Evolutionary conservation across 2,888 invertebrate genomes (phyloP).

Genomic region (Caenorhabditis imperialis): DNA sequence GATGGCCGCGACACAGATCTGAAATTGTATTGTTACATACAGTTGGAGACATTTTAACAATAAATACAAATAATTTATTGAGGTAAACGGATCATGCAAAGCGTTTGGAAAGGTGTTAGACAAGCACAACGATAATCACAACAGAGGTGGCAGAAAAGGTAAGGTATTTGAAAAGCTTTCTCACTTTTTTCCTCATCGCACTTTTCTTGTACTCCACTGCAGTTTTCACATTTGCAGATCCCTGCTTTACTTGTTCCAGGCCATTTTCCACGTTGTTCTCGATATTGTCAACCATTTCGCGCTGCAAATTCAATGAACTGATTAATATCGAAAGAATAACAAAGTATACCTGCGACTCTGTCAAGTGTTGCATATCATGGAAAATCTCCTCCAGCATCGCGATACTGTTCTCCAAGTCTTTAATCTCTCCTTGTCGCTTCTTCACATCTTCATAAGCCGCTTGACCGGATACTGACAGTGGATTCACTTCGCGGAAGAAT

Average conservation of each 20-base stretch:
- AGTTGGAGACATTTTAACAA: too few species aligned
- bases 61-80: too few species aligned
- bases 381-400: constrained; percentile 99
- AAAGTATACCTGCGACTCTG: constrained; percentile 79
- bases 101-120: too few species aligned
- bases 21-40: constrained; percentile 1
- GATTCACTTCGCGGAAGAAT: constrained; percentile 75
- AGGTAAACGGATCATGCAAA: too few species aligned
- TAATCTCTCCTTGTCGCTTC: constrained; percentile 94
- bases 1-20: constrained; percentile 59
- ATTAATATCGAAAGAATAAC: background rate
- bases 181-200: constrained; percentile 68
- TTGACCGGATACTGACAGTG: constrained; percentile 70
- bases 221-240: constrained; percentile 58
- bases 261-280: constrained; percentile 70
- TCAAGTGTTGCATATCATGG: constrained; percentile 99
- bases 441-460: constrained; percentile 75
- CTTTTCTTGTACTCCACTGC: constrained; percentile 75
- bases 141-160: too few species aligned
- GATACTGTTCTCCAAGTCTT: constrained; percentile 98
- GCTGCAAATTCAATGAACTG: constrained; percentile 57
- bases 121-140: too few species aligned
- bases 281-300: constrained; percentile 72
- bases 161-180: too few species aligned
- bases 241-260: constrained; percentile 59